Evolutionary conservation across 2,113 vertebrate genomes (phyloP).

Genomic region (Opisthocomus hoazin): DNA sequence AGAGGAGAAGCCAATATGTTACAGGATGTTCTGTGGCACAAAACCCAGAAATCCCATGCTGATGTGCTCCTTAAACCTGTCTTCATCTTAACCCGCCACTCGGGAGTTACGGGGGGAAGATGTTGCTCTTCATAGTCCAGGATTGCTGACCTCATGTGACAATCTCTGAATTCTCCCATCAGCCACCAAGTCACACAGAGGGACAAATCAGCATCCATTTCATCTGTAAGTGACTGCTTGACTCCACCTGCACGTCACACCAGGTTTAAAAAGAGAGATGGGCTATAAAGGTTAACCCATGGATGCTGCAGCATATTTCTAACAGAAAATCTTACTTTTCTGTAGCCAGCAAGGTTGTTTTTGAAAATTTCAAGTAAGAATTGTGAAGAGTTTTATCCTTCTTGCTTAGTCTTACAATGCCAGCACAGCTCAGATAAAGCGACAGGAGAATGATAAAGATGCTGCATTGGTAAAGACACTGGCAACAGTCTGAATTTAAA

Average conservation of each 20-base stretch:
- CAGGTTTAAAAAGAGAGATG: neutral
- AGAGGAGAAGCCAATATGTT: neutral
- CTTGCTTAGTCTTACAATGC: neutral
- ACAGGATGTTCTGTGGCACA: neutral
- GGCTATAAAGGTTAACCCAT: neutral
- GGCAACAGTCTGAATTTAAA: neutral
- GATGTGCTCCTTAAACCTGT: neutral
- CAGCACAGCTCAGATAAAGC: neutral
- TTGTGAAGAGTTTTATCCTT: neutral
- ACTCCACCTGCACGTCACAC: neutral
- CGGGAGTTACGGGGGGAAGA: neutral
- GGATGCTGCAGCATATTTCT: neutral
- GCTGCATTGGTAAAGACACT: neutral
- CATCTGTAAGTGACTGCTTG: neutral
- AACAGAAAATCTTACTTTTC: neutral
- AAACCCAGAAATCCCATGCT: neutral
- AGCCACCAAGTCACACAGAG: neutral
- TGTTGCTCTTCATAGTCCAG: neutral
- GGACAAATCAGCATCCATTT: neutral
- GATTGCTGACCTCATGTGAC: neutral
- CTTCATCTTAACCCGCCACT: neutral
- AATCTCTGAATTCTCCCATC: neutral
- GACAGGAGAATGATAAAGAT: neutral
- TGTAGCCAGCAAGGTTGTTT: neutral
- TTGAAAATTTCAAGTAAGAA: neutral